Percentiles rank a stretch among this genome's conserved stretches.
These are phyloP conservation scores for Pseudomugil tenellus DNA, from an alignment of 2,797 vertebrate genomes.

Conservation along the genomic window DNA sequence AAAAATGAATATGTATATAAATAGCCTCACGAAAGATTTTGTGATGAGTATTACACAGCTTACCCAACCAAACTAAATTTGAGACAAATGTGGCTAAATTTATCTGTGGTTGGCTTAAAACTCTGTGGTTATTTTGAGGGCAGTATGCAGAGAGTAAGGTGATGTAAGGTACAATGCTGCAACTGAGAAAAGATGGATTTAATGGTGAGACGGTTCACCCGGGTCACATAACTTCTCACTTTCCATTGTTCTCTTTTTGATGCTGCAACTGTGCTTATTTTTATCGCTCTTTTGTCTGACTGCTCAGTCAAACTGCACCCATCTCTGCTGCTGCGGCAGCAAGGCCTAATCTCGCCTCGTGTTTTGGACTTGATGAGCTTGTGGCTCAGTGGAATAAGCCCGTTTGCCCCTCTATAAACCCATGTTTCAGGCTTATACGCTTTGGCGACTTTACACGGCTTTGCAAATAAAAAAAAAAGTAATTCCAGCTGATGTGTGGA, in stretches of 20 bases:
- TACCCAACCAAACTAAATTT: not conserved
- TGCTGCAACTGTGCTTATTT: slow-evolving; percentile 46
- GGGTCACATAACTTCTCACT: slow-evolving; percentile 41
- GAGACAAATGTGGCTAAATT: slow-evolving; percentile 15
- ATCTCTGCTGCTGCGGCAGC: slow-evolving; percentile 42
- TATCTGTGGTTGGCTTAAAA: slow-evolving; percentile 15
- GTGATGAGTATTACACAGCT: not conserved
- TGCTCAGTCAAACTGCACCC: slow-evolving; percentile 31
- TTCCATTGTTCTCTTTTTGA: slow-evolving; percentile 47
- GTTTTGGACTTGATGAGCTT: slow-evolving; percentile 74
- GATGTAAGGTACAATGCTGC: slow-evolving; percentile 17
- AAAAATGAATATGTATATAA: not conserved
- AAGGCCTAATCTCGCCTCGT: slow-evolving; percentile 73
- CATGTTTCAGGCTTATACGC: slow-evolving; percentile 69
- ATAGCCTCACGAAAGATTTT: not conserved
- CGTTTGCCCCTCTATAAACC: slow-evolving; percentile 73
- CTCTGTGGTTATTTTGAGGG: slow-evolving; percentile 12
- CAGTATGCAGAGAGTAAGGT: slow-evolving; percentile 24
- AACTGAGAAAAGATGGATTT: slow-evolving; percentile 21
- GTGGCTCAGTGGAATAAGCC: slow-evolving; percentile 74
- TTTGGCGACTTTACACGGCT: slow-evolving; percentile 73
- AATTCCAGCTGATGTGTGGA: slow-evolving; percentile 62
- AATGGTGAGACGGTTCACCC: slow-evolving; percentile 16
- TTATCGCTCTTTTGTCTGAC: slow-evolving; percentile 52
- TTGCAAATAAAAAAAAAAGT: slow-evolving; percentile 53